Evolutionary conservation across 2,888 invertebrate genomes (phyloP).

Genomic region (Chouioia cunea): DNA sequence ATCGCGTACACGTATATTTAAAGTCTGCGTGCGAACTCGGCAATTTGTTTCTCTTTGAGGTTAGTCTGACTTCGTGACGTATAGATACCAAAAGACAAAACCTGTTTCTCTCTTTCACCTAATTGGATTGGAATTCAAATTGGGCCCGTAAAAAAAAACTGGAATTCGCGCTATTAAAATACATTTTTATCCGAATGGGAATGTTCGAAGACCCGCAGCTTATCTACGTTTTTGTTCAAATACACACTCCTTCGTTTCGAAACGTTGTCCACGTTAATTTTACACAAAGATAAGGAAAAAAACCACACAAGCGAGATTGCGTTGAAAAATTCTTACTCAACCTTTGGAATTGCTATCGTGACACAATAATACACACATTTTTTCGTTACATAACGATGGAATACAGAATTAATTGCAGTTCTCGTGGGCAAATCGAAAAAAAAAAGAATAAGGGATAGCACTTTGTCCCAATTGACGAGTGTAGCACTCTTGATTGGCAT

Average conservation of each 20-base stretch:
- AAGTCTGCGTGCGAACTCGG: constrained; percentile 6
- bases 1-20: constrained; percentile 7
- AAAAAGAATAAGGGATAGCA: constrained; percentile 21
- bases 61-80: constrained; percentile 2
- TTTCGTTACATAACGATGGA: background rate
- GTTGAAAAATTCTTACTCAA: background rate
- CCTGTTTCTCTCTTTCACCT: constrained; percentile 2
- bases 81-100: background rate
- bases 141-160: background rate
- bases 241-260: background rate
- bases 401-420: too few species aligned
- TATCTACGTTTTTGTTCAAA: background rate
- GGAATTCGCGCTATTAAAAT: too few species aligned
- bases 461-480: constrained; percentile 27
- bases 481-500: constrained; percentile 19
- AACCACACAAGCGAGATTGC: background rate
- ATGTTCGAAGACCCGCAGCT: too few species aligned
- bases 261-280: constrained; percentile 3
- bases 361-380: background rate
- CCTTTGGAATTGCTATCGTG: background rate
- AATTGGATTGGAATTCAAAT: constrained; percentile 21
- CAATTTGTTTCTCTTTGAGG: background rate
- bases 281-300: background rate
- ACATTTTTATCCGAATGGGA: too few species aligned
- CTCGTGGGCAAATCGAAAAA: background rate